Evolutionary conservation across 1,140 invertebrate species (phyloP).

Genomic region (Drosophila lini): DNA sequence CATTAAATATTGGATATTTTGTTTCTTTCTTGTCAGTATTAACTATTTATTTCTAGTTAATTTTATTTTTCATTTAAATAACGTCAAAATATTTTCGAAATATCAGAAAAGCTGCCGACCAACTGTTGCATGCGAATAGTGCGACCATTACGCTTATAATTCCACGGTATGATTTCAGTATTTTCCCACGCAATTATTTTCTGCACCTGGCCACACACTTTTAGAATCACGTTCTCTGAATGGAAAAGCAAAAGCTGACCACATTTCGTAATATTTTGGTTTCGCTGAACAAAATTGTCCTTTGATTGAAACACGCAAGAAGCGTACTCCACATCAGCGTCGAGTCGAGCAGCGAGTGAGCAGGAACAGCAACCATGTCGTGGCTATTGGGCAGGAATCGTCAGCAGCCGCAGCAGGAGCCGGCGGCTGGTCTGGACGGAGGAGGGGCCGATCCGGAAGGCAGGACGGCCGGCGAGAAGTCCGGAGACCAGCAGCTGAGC

Average conservation of each 20-base stretch:
- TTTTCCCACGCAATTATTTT: background rate
- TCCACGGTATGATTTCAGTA: background rate
- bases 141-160: background rate
- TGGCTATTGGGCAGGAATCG: slow-evolving; percentile 90
- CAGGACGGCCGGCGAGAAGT: slow-evolving; percentile 72
- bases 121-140: slow-evolving; percentile 1
- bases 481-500: slow-evolving; percentile 85
- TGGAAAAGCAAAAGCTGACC: slow-evolving; percentile 42
- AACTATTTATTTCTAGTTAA: no score
- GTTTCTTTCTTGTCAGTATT: background rate
- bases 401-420: slow-evolving; percentile 85
- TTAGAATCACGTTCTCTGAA: slow-evolving; percentile 67
- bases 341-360: slow-evolving; percentile 18
- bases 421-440: slow-evolving; percentile 79
- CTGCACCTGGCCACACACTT: slow-evolving; percentile 8
- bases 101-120: background rate
- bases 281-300: slow-evolving; percentile 60
- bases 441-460: slow-evolving; percentile 72
- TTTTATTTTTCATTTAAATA: background rate
- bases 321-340: background rate
- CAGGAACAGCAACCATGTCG: slow-evolving; percentile 86
- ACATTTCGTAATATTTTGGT: slow-evolving; percentile 55
- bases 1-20: background rate
- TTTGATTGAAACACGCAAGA: slow-evolving; percentile 37
- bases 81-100: background rate